Evolutionary conservation across 2,113 vertebrate species (phyloP).

Genomic region (Onychostruthus taczanowskii): DNA sequence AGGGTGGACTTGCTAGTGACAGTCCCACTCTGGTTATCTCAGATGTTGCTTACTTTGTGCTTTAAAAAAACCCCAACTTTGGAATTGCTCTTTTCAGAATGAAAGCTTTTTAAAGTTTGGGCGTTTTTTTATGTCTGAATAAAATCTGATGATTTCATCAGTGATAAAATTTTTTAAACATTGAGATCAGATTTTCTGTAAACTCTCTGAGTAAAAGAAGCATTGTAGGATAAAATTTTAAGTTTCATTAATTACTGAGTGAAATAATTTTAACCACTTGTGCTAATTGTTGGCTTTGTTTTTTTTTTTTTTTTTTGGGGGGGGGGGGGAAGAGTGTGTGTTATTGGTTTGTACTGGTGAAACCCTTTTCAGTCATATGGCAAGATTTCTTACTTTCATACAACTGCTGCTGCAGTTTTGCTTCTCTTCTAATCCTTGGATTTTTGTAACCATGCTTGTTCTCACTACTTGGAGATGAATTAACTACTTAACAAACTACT

Average conservation of each 20-base stretch:
- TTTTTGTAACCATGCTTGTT: not conserved
- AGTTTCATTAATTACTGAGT: not conserved
- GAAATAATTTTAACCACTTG: not conserved
- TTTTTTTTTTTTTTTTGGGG: not conserved
- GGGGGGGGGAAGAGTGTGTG: not conserved
- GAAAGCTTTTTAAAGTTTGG: not conserved
- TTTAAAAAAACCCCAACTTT: not conserved
- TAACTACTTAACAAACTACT: not conserved
- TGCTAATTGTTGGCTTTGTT: not conserved
- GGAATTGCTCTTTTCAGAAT: not conserved
- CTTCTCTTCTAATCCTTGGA: not conserved
- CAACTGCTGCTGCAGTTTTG: not conserved
- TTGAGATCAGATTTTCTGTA: not conserved
- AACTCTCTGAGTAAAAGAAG: not conserved
- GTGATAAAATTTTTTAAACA: not conserved
- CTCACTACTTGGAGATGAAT: not conserved
- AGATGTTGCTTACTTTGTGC: not conserved
- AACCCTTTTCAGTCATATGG: not conserved
- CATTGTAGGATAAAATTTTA: not conserved
- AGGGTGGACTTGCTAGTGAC: not conserved
- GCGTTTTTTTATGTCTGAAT: rapidly evolving
- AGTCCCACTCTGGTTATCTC: not conserved
- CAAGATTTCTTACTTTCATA: not conserved
- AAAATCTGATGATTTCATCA: not conserved
- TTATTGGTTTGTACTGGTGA: not conserved